A percentile compares a stretch with the other conserved stretches of the same genome.
Conservation (phyloP, 2,797 vertebrate species). For the Hippoglossus hippoglossus region DNA sequence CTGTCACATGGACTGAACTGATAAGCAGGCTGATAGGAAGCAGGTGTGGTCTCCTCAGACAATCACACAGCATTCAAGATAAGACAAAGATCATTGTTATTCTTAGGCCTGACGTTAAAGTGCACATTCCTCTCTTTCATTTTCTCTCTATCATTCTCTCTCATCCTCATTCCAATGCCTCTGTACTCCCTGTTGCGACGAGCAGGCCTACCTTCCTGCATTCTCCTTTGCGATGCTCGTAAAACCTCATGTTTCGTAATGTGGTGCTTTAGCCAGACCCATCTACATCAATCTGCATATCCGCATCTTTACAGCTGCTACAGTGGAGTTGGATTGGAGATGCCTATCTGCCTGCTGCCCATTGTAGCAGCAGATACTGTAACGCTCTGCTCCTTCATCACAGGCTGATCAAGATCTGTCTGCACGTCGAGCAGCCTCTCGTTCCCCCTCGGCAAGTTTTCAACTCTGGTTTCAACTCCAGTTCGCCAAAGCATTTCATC, state of each 20-base stretch:
- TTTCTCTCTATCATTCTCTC: slow-evolving; percentile 27
- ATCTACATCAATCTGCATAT: slow-evolving; percentile 52
- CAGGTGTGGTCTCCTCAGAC: slow-evolving; percentile 47
- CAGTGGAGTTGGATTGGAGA: slow-evolving; percentile 20
- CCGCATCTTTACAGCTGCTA: slow-evolving; percentile 50
- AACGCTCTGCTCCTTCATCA: slow-evolving; percentile 45
- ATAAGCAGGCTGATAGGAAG: slow-evolving; percentile 54
- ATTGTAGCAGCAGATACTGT: slow-evolving; percentile 35
- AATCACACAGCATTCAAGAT: slow-evolving; percentile 7
- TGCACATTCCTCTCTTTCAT: slow-evolving; percentile 25
- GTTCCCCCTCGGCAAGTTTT: slow-evolving; percentile 2
- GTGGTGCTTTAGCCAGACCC: slow-evolving; percentile 23
- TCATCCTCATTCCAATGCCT: slow-evolving; percentile 32
- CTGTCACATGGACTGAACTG: slow-evolving; percentile 45
- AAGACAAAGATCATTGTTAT: slow-evolving; percentile 29
- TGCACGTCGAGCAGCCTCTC: slow-evolving; percentile 36
- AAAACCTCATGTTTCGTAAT: slow-evolving; percentile 39
- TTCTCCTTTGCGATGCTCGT: neutral
- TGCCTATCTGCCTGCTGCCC: slow-evolving; percentile 42
- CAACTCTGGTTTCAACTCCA: slow-evolving; percentile 25
- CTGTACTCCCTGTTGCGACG: neutral
- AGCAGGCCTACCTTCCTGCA: slow-evolving; percentile 23
- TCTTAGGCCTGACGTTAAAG: neutral
- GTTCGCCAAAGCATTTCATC: neutral
- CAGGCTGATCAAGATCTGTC: slow-evolving; percentile 33